Conservation (phyloP, 2,888 invertebrate genomes). For the Deilephila porcellus region DNA sequence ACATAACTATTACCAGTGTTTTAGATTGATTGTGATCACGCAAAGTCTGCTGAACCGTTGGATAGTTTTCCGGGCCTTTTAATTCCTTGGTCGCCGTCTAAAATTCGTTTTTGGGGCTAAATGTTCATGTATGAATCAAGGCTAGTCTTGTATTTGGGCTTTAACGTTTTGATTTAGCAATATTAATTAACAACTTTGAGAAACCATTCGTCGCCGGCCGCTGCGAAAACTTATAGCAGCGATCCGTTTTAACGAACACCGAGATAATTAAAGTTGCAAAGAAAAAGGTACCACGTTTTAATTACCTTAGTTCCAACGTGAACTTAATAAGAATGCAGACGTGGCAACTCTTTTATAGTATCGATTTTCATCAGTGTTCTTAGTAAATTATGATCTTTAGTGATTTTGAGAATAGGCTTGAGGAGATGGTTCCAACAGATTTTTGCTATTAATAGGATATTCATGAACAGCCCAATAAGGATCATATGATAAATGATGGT, state of each 20-base stretch:
- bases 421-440: too few relatives aligned
- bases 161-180: not conserved
- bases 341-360: conserved; percentile 29
- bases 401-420: too few relatives aligned
- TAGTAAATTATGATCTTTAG: not conserved
- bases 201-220: conserved; percentile 36
- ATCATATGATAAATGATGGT: too few relatives aligned
- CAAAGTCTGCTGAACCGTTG: too few relatives aligned
- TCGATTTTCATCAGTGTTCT: not conserved
- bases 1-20: too few relatives aligned
- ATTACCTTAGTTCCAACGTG: conserved; percentile 50
- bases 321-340: conserved; percentile 43
- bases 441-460: too few relatives aligned
- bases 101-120: too few relatives aligned
- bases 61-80: too few relatives aligned
- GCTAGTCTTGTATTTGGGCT: not conserved
- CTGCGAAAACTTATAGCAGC: conserved; percentile 41
- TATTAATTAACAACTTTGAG: conserved; percentile 31
- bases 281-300: conserved; percentile 50
- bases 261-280: conserved; percentile 50
- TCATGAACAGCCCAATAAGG: too few relatives aligned
- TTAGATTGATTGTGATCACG: too few relatives aligned
- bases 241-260: conserved; percentile 52
- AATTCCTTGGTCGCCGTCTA: too few relatives aligned
- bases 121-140: too few relatives aligned